Base-by-base conservation (phyloP, 1,140 invertebrate species). In the Drosophila pseudoananassae region DNA sequence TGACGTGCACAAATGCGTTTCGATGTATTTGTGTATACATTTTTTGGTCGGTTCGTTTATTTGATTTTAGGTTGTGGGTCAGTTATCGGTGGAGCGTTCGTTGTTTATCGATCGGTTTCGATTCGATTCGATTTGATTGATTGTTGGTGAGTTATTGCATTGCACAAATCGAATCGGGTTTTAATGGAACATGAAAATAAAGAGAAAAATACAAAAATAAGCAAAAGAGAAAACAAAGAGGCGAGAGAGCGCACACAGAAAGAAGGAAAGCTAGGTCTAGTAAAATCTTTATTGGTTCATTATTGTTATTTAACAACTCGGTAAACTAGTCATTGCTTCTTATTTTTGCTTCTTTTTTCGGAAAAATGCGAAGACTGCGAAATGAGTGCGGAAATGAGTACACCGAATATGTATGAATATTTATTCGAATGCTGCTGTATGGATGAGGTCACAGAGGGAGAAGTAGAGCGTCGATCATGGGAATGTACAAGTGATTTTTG, bases 161-260 rank as follows among this genome's bases (percentile, higher is more conserved):
- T 84, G 80, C 82, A 90, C 82, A 91, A 85, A 88, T 88, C 80
- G 79, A 85, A 85, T 83, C 79, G 76, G 70, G 52, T 75, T 88
- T 87, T 88, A 83, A 88, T 83, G 79, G 90, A 90, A 85, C 85
- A 91, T 91, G 88, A 88, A 91, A 90, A 85, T 80, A 90, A 90
- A 91, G 79, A 91, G 82, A 91, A 87, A 90, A 78, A 90, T 82
- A 90, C 79, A 91, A 91, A 69, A 90, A 80, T 91, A 80, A 90
- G 84, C 85, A 90, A 90, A 81, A 84, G 70, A 54, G 73, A 71
- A 73, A 85, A 88, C 69, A 91, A 89, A 91, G 74, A 55, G 80
- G 78, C 79, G 79, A 88, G 79, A 81, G 66, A 76, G 69, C 70
- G 79, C 56, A 72, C 61, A 61, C 54, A 45, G 49, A 52, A 46